These are phyloP conservation scores for Trematomus loennbergii DNA, from an alignment of 2,113 vertebrate genomes.

Conservation along the genomic window DNA sequence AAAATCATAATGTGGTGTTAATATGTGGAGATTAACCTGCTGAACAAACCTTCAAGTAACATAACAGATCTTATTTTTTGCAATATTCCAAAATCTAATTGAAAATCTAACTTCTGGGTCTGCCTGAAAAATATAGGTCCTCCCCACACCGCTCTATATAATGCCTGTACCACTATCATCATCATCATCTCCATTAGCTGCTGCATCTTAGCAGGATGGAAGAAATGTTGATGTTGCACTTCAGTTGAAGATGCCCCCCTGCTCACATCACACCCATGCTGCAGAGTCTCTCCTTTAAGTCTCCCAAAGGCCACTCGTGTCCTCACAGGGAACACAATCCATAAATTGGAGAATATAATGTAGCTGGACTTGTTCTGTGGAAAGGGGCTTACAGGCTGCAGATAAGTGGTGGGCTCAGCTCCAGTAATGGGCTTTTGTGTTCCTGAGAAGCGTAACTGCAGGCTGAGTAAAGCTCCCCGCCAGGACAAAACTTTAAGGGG, in stretches of 20 bases:
- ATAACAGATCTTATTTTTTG: no score
- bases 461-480: constrained; percentile 8
- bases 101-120: no score
- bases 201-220: background rate
- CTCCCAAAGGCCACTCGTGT: constrained; percentile 17
- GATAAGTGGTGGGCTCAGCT: constrained; percentile 71
- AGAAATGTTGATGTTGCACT: constrained; percentile 19
- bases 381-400: constrained; percentile 63
- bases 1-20: no score
- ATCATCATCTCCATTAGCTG: constrained; percentile 6
- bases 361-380: constrained; percentile 58
- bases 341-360: constrained; percentile 56
- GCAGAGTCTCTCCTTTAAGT: constrained; percentile 15
- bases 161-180: background rate
- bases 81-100: no score
- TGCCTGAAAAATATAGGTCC: no score
- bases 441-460: constrained; percentile 68
- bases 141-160: no score
- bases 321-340: constrained; percentile 40
- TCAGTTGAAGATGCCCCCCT: background rate
- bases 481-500: constrained; percentile 36
- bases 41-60: no score
- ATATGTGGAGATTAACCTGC: no score
- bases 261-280: background rate
- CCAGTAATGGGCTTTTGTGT: constrained; percentile 76